Evolutionary conservation across 2,797 vertebrate species (phyloP), one percentile per base, ranked within the genome.

Genomic region (Gallirallus australis): DNA sequence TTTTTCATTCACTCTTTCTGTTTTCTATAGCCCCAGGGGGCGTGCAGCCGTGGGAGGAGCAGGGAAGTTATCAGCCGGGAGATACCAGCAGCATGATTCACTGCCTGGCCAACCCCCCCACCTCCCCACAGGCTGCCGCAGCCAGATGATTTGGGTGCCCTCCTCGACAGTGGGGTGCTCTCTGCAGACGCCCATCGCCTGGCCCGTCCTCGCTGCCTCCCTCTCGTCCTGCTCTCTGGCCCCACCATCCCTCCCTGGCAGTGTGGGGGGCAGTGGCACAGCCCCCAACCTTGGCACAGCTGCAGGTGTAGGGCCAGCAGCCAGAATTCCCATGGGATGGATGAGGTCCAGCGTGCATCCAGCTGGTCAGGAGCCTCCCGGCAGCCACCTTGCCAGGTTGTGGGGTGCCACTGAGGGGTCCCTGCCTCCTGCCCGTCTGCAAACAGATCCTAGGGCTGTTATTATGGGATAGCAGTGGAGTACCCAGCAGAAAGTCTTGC

Each of bases 71-170:
- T 86, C 94, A 95, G 88, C 87, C 54, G 4, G 59, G 70, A 97
- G 89, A 96, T 94, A 95, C 81, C 90, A 97, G 93, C 66, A 70
- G 83, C 75, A 73, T 95, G 94, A 96, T 95, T 96, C 95, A 94
- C 60, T 37, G 72, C 85, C 63, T 80, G 60, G 78, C 33, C 33
- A 35, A 35, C 33, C 33, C 33, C 33, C 33, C n/a, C n/a, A n/a
- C 33, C 81, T 31, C 81, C 78, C 89, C 3, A 39, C 64, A 63
- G 84, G 84, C 93, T 94, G 75, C 60, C 27, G 20, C 80, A 77
- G 80, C 54, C 12, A 0, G 30, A 61, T 78, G 42, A 42, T 42
- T 42, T 42, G 61, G 64, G 80, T 84, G 73, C 70, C 59, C 70
- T 83, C 59, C 57, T 45, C 8, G 8, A 2, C 27, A 79, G 50